Conservation (phyloP, 2,888 invertebrate genomes). For the Oscheius sp. region DNA sequence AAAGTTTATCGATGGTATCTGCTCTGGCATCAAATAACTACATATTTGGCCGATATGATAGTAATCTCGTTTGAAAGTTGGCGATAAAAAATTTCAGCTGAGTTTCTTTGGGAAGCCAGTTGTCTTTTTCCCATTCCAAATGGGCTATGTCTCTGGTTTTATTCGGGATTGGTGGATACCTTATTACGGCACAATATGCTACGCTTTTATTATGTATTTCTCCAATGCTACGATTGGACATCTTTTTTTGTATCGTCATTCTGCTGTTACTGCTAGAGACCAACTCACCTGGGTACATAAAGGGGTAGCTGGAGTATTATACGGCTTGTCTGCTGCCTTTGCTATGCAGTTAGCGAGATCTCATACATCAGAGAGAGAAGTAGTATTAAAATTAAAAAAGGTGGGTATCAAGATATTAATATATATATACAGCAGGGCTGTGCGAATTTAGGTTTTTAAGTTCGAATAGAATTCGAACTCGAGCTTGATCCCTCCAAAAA, state of each 20-base stretch:
- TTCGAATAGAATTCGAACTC: no score
- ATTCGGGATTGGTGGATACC: neutral
- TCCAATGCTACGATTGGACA: neutral
- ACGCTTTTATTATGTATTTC: neutral
- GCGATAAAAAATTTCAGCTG: neutral
- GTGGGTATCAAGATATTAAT: no score
- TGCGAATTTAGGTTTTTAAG: no score
- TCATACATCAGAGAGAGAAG: no score
- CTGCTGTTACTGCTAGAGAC: no score
- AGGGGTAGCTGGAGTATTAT: no score
- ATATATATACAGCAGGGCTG: no score
- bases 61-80: neutral
- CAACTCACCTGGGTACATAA: no score
- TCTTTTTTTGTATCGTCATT: neutral
- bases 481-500: no score
- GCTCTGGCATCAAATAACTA: conserved; percentile 12
- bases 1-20: conserved; percentile 16
- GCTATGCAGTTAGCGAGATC: no score
- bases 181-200: neutral
- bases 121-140: neutral
- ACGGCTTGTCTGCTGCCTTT: no score
- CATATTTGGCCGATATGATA: neutral
- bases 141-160: neutral
- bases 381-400: no score
- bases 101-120: neutral